These are phyloP conservation scores for Actinopyga echinites DNA, from an alignment of 53 echinoderm and acorn worm species.

Conservation along the genomic window DNA sequence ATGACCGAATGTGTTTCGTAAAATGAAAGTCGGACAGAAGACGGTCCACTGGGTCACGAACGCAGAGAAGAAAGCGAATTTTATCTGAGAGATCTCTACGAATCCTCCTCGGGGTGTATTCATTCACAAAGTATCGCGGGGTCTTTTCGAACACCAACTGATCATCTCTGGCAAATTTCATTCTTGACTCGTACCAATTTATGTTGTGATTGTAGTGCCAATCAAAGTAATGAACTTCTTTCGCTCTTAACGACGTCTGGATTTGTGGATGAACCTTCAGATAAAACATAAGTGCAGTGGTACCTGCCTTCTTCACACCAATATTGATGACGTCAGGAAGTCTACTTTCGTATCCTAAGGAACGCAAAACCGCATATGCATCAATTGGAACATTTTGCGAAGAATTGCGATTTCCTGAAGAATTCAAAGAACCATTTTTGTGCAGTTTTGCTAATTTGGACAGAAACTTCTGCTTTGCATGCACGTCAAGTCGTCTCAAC, in stretches of 20 bases:
- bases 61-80: constrained; percentile 72
- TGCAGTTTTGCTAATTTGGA: neutral
- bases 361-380: neutral
- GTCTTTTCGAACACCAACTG: constrained; percentile 84
- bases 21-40: constrained; percentile 82
- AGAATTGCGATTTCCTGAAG: too few species aligned
- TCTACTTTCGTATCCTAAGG: constrained; percentile 63
- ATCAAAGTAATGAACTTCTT: constrained; percentile 91
- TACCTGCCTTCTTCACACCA: constrained; percentile 93
- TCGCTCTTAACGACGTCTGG: constrained; percentile 60
- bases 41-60: constrained; percentile 79
- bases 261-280: constrained; percentile 78
- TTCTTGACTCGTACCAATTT: constrained; percentile 69
- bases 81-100: constrained; percentile 60
- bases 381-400: neutral
- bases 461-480: neutral
- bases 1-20: constrained; percentile 59
- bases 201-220: constrained; percentile 76
- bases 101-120: constrained; percentile 54
- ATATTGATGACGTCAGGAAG: constrained; percentile 81
- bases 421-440: neutral
- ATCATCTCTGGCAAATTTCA: constrained; percentile 62
- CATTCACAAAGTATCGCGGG: constrained; percentile 81
- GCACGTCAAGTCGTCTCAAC: neutral
- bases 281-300: constrained; percentile 88